Base-by-base conservation (phyloP, 2,113 vertebrate species). In the Ellobius talpinus region DNA sequence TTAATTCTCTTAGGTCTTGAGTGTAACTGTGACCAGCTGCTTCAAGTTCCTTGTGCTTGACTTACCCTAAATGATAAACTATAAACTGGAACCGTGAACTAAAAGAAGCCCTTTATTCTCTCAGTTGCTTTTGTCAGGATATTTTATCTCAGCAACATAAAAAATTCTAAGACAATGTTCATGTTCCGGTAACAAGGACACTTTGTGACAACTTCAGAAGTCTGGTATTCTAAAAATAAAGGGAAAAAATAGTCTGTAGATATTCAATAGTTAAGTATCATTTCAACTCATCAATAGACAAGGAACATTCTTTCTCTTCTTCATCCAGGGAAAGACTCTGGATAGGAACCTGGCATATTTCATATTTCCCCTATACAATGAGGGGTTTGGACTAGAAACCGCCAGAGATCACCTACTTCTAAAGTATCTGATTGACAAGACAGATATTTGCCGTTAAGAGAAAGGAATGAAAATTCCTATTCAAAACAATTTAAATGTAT, bases 321-420 rank as follows among this genome's bases (percentile, higher is more conserved):
- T 73, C 24, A 19, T 55, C 17, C 26, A 2, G 87, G 39, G 26
- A 63, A 26, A 33, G 24, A 72, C 13, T 14, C 79, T 3, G 33
- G 12, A 3, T 72, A 12, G 36, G 12, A 36, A 58, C n/a, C 29
- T 26, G 39, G 3, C 52, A 42, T 82, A 66, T 10, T 50, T 16
- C 21, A 0, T 31, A 29, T 68, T 17, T 33, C n/a, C 3, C 36
- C n/a, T 31, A 5, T 11, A 47, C 16, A 16, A 0, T n/a, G 19
- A 74, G 14, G 36, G 5, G 10, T 33, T 8, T 29, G 5, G 21
- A 26, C 1, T 5, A 68, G 39, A 26, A 26, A 23, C n/a, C 65
- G 7, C 26, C 13, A 33, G 33, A 61, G 1, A 29, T 58, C 61
- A 16, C 14, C 7, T 31, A 84, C 81, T 63, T 63, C 55, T 84